Evolutionary conservation across 1,140 invertebrate species (phyloP), one percentile per base, ranked within the genome.

Genomic region (Sinonovacula constricta): DNA sequence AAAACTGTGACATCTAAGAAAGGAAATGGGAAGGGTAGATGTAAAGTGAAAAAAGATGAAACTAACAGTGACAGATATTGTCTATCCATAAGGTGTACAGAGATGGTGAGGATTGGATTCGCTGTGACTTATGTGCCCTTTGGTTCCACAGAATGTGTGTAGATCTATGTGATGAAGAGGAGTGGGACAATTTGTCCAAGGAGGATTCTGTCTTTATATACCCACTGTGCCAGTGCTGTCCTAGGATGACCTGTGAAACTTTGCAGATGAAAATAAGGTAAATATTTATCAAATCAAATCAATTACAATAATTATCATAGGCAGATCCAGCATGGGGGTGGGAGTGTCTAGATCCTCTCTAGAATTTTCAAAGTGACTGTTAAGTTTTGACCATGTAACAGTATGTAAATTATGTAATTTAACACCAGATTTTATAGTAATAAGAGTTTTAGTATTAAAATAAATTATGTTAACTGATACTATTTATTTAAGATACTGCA

Each of bases 281-380:
- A n/a, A n/a, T n/a, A n/a, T n/a, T n/a, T n/a, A n/a, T n/a, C n/a
- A n/a, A n/a, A n/a, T n/a, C n/a, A n/a, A n/a, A n/a, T n/a, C n/a
- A n/a, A n/a, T n/a, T n/a, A n/a, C n/a, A n/a, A n/a, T n/a, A n/a
- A n/a, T n/a, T n/a, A n/a, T n/a, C n/a, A n/a, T n/a, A n/a, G n/a
- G n/a, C n/a, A n/a, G n/a, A n/a, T n/a, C n/a, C n/a, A n/a, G n/a
- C n/a, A n/a, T n/a, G n/a, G n/a, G n/a, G n/a, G n/a, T n/a, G n/a
- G n/a, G n/a, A n/a, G n/a, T n/a, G n/a, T n/a, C n/a, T n/a, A n/a
- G n/a, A n/a, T n/a, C n/a, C n/a, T n/a, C 7, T 36, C 69, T 63
- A 24, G 22, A 53, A 28, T 31, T 30, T 39, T 77, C 74, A n/a
- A 56, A 45, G 18, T 56, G 39, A 24, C 39, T 18, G 49, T 36